A percentile compares a stretch with the other conserved stretches of the same genome.
Conservation (phyloP, 2,113 vertebrate species). For the Ginglymostoma cirratum region DNA sequence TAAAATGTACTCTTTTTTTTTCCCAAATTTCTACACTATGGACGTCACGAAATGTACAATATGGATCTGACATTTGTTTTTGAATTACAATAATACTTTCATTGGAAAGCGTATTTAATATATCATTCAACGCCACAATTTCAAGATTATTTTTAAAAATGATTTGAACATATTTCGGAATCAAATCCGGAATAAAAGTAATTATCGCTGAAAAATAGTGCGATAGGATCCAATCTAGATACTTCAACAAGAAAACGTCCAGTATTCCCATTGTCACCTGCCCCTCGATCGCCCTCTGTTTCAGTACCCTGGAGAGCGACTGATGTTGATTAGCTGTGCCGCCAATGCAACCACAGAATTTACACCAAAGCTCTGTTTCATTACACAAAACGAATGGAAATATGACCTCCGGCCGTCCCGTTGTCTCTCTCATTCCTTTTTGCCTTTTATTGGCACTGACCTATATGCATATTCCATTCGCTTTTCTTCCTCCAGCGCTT, state of each 20-base stretch:
- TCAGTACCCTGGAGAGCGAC: slow-evolving; percentile 20
- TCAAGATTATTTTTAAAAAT: not conserved
- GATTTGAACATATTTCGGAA: not conserved
- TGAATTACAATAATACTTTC: not conserved
- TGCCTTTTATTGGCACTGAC: not conserved
- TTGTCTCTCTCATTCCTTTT: no score
- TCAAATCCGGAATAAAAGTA: not conserved
- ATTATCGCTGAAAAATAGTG: not conserved
- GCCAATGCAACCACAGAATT: not conserved
- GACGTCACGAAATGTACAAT: not conserved
- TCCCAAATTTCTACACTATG: not conserved
- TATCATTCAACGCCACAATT: not conserved
- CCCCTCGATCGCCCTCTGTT: not conserved
- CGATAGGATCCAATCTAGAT: not conserved
- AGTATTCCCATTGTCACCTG: not conserved
- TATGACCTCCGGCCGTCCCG: no score
- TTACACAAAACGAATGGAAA: not conserved
- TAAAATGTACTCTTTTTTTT: not conserved
- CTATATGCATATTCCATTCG: not conserved
- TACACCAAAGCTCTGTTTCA: not conserved
- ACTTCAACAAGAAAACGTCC: not conserved
- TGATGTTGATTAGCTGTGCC: not conserved
- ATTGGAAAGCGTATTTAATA: no score
- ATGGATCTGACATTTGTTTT: not conserved
- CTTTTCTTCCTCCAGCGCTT: no score